phyloP scores from a whole-genome alignment of 2,797 vertebrate genomes.

The Amblyopsis hoosieri region DNA sequence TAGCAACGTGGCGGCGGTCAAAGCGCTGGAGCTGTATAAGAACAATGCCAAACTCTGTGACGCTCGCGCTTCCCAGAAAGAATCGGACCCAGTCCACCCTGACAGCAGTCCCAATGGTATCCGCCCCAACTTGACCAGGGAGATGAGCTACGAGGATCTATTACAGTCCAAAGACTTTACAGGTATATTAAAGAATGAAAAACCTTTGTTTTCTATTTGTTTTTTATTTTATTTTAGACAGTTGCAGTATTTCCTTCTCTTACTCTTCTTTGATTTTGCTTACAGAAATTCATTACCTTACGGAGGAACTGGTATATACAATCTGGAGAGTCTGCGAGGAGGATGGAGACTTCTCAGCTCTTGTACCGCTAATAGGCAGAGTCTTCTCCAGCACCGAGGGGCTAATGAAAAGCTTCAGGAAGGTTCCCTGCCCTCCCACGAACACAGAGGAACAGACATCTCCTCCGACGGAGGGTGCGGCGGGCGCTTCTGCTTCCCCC shows the following conservation, averaged over 20 bases:
- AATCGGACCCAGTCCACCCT: slow-evolving; percentile 83
- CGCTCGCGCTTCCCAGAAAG: slow-evolving; percentile 89
- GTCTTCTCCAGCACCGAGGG: slow-evolving; percentile 94
- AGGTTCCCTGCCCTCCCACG: slow-evolving; percentile 80
- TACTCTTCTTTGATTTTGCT: slow-evolving; percentile 1
- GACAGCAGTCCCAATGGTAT: slow-evolving; percentile 84
- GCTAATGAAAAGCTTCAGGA: slow-evolving; percentile 92
- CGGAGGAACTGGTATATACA: slow-evolving; percentile 88
- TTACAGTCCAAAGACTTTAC: slow-evolving; percentile 83
- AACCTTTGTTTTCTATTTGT: not conserved
- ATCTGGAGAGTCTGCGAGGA: slow-evolving; percentile 90
- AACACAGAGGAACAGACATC: slow-evolving; percentile 77
- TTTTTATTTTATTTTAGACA: not conserved
- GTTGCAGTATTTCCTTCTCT: not conserved
- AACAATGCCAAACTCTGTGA: slow-evolving; percentile 98
- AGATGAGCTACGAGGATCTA: slow-evolving; percentile 84
- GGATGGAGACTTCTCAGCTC: slow-evolving; percentile 89
- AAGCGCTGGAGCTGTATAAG: slow-evolving; percentile 97
- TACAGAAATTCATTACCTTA: slow-evolving; percentile 91
- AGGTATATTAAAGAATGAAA: slow-evolving; percentile 73
- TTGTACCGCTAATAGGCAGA: slow-evolving; percentile 90
- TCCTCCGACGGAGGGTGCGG: slow-evolving; percentile 79
- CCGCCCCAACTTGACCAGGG: slow-evolving; percentile 80
- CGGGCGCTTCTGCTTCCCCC: slow-evolving; percentile 77
- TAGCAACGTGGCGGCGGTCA: slow-evolving; percentile 96